These are phyloP conservation scores for Natator depressus DNA, from an alignment of 2,113 vertebrate species.

Conservation along the genomic window DNA sequence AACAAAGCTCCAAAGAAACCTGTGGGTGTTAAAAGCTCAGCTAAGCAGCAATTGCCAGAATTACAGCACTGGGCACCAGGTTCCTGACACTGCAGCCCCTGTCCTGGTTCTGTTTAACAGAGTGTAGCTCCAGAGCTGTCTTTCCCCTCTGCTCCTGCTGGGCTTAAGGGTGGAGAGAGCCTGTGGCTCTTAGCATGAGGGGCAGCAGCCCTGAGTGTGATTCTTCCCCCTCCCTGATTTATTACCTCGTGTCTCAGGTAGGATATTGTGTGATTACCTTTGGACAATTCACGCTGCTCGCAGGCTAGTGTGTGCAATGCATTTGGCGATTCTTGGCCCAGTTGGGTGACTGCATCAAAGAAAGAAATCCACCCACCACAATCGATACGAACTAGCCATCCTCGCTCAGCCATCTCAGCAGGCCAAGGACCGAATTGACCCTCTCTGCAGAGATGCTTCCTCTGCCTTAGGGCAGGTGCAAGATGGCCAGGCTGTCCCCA, in stretches of 20 bases:
- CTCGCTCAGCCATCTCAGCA: not conserved
- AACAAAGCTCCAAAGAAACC: not conserved
- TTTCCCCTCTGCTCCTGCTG: too few species aligned
- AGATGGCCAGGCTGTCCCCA: not conserved
- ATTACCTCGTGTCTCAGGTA: not conserved
- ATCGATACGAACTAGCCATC: not conserved
- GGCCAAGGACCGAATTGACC: not conserved
- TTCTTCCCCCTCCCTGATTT: too few species aligned
- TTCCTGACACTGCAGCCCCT: not conserved
- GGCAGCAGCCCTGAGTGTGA: too few species aligned
- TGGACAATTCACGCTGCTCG: not conserved
- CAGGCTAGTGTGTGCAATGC: not conserved
- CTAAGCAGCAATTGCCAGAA: not conserved
- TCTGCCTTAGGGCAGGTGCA: not conserved
- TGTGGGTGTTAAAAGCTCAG: not conserved
- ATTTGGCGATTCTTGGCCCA: not conserved
- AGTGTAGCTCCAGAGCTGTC: too few species aligned
- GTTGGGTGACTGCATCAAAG: not conserved
- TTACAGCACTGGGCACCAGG: not conserved
- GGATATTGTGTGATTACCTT: not conserved
- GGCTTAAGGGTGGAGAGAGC: too few species aligned
- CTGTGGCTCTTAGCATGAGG: not conserved
- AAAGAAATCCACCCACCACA: not conserved
- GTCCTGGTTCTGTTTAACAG: not conserved
- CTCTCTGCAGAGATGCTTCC: not conserved